Evolutionary conservation across 30 jellyfish, hydroid and myxozoan species (phyloP), one percentile per base, ranked within the genome.

Genomic region (Turritopsis dohrnii): DNA sequence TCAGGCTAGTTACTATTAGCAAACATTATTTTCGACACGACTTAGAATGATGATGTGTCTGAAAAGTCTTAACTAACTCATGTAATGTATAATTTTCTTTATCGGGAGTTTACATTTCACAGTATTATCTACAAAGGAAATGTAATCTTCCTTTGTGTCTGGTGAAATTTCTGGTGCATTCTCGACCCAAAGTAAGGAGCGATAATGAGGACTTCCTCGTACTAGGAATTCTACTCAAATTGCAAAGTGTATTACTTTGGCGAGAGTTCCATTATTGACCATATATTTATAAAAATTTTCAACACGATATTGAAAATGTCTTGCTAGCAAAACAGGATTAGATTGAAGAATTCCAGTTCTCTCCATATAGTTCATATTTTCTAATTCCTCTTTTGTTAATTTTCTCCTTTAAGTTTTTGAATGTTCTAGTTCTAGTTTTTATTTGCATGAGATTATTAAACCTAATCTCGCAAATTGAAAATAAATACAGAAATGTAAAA

Each of bases 291-390:
- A 83, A 73, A 71, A 71, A 20, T 19, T 30, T 72, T 83, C 85
- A 3, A 71, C 85, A 21, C 89, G 26, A 52, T 83, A 83, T 52
- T 83, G 89, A 41, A 83, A 83, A 65, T 83, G 89, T 31, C 89
- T 83, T 83, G 85, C 89, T 25, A 72, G 27, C 22, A 83, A 66
- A 21, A 72, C 89, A 18, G 89, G 89, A 71, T 72, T 83, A 28
- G 65, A 19, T 79, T 83, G 54, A 29, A 29, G n/a, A 83, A 83
- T 83, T 26, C 29, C 8, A 5, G 85, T 65, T 21, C 89, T 29
- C 66, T 83, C 85, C 54, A 71, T 21, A 72, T 83, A 83, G 21
- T 28, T 25, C 65, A 82, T 21, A 13, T 66, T 71, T 23, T 71
- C 31, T 8, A 65, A 26, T 22, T 66, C 84, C 18, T 22, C 74